Evolutionary conservation across 2,797 vertebrate species (phyloP).

Genomic region (Antennarius maculatus): DNA sequence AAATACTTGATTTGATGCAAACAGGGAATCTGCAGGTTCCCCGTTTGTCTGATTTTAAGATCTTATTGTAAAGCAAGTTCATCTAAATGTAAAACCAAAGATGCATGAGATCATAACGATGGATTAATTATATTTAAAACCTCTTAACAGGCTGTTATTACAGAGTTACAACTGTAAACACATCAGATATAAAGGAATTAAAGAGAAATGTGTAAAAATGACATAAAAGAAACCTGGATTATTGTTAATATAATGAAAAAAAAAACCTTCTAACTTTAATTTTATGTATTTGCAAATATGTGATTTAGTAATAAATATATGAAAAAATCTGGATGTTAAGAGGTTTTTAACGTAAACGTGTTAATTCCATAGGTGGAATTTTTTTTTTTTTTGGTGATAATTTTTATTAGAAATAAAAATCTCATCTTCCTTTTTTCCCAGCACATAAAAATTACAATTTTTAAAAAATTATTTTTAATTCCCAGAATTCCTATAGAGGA

Average conservation of each 20-base stretch:
- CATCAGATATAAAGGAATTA: too few species aligned
- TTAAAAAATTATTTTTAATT: constrained; percentile 27
- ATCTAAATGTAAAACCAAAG: background rate
- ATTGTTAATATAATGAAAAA: too few species aligned
- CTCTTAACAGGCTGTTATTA: constrained; percentile 4
- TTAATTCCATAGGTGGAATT: too few species aligned
- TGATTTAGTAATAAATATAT: background rate
- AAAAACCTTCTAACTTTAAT: background rate
- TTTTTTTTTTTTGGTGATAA: too few species aligned
- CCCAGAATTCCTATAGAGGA: constrained; percentile 81
- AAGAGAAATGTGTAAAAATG: too few species aligned
- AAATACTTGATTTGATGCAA: constrained; percentile 27
- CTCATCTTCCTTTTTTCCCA: background rate
- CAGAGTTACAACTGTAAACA: too few species aligned
- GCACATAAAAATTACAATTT: constrained; percentile 52
- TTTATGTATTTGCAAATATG: background rate
- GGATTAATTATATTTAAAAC: background rate
- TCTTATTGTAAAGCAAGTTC: background rate
- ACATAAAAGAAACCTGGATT: too few species aligned
- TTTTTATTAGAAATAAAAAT: background rate
- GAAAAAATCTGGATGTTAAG: background rate
- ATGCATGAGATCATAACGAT: background rate
- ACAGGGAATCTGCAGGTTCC: constrained; percentile 56
- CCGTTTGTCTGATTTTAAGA: background rate
- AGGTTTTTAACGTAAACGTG: background rate